Conservation (phyloP, 2,888 invertebrate genomes). For the Dicranocentrus wangi region DNA sequence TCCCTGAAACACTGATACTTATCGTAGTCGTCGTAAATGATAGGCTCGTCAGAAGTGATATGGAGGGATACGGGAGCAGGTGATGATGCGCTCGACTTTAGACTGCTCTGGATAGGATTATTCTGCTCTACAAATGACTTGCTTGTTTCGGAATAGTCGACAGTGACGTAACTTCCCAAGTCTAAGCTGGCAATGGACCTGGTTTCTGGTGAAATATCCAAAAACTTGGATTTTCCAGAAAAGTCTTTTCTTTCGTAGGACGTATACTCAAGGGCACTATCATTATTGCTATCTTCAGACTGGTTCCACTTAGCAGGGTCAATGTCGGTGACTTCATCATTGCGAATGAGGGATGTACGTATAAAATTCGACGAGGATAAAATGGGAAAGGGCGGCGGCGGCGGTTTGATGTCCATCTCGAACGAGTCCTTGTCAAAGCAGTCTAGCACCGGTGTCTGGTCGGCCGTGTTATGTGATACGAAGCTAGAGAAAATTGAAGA, state of each 20-base stretch:
- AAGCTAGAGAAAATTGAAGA: background rate
- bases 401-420: background rate
- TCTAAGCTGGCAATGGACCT: constrained; percentile 71
- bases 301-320: constrained; percentile 51
- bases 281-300: constrained; percentile 45
- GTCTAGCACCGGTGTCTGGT: constrained; percentile 12
- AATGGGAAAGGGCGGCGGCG: background rate
- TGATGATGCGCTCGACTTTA: constrained; percentile 2
- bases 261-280: constrained; percentile 36
- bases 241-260: constrained; percentile 52
- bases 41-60: constrained; percentile 16
- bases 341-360: constrained; percentile 50
- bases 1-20: constrained; percentile 71
- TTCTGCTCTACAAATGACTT: background rate
- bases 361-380: constrained; percentile 45
- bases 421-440: background rate
- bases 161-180: constrained; percentile 67
- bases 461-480: background rate
- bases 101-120: background rate
- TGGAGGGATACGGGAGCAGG: constrained; percentile 1
- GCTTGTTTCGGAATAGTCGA: constrained; percentile 44
- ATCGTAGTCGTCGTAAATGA: constrained; percentile 53
- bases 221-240: constrained; percentile 57
- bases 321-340: constrained; percentile 57
- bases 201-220: constrained; percentile 71